Base-by-base conservation (phyloP, 2,888 invertebrate species). In the Gari tellinella region DNA sequence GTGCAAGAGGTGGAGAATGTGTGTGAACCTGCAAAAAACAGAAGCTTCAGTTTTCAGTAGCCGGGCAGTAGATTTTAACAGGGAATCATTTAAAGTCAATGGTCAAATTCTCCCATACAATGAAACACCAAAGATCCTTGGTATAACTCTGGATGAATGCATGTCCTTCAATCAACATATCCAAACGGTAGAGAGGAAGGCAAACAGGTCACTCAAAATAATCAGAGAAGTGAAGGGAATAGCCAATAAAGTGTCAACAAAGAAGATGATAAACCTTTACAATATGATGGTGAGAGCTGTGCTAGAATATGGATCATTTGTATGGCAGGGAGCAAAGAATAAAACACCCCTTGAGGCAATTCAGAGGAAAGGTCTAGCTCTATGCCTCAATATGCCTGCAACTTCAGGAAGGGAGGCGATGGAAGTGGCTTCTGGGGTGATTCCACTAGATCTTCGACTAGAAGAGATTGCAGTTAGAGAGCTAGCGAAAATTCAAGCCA, bases 401-500 rank as follows among this genome's bases (percentile, higher is more conserved):
- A 41, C 38, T 7, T 41, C 56, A 43, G 43, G 41, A 41, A 62
- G 52, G 21, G 63, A 63, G 37, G 53, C 63, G 4, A 40, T 55
- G 37, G 63, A 63, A 55, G 55, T 63, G 31, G 46, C 53, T 15
- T 19, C 53, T 15, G 53, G 43, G 25, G 31, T 53, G 19, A 5
- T 53, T n/a, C 63, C 63, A 46, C 15, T 55, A 15, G 55, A 63
- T 23, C 46, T 63, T 2, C 19, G 52, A 31, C 26, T 45, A 37
- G 46, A 49, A 17, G 26, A 62, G 41, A 62, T 52, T n/a, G 52
- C 62, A 26, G 37, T 63, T n/a, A n/a, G 40, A 40, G 55, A 64
- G 23, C 45, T 55, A 19, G 40, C 56, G 26, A 62, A 52, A 17
- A 62, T 48, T 4, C 21, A 52, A 19, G 23, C 62, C 51, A 52